phyloP scores from a whole-genome alignment of 2,888 invertebrate genomes.

The Ctenicera cuprea region DNA sequence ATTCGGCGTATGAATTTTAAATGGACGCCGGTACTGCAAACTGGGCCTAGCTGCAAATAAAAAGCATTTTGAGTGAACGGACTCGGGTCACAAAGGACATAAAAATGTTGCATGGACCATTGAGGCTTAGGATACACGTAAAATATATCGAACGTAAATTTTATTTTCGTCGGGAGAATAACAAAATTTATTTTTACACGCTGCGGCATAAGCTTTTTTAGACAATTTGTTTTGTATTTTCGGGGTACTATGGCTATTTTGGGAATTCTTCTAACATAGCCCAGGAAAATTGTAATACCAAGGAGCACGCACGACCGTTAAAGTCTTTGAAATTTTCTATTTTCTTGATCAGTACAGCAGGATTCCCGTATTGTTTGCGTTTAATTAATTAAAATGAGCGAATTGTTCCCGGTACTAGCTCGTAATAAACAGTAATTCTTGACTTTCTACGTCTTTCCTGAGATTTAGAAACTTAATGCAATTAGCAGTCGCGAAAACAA shows the following conservation, averaged over 20 bases:
- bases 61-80: slow-evolving; percentile 43
- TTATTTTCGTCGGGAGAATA: slow-evolving; percentile 53
- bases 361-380: slow-evolving; percentile 38
- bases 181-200: slow-evolving; percentile 52
- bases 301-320: neutral
- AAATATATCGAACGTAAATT: slow-evolving; percentile 55
- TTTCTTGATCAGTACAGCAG: slow-evolving; percentile 37
- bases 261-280: slow-evolving; percentile 27
- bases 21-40: slow-evolving; percentile 15
- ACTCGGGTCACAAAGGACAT: slow-evolving; percentile 50
- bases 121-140: slow-evolving; percentile 50
- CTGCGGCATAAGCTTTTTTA: slow-evolving; percentile 47
- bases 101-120: slow-evolving; percentile 51
- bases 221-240: slow-evolving; percentile 49
- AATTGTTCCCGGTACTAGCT: slow-evolving; percentile 44
- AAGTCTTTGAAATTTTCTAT: neutral
- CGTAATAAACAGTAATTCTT: slow-evolving; percentile 40
- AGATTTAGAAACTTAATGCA: slow-evolving; percentile 54
- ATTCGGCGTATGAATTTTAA: slow-evolving; percentile 40
- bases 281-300: slow-evolving; percentile 5
- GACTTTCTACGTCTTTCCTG: slow-evolving; percentile 43
- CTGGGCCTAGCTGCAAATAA: slow-evolving; percentile 44
- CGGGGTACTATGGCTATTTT: slow-evolving; percentile 39
- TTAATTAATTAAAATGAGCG: slow-evolving; percentile 54
- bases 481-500: slow-evolving; percentile 51